These are phyloP conservation scores for Procambarus virginalis DNA, from an alignment of 1,140 invertebrate species.

Conservation along the genomic window DNA sequence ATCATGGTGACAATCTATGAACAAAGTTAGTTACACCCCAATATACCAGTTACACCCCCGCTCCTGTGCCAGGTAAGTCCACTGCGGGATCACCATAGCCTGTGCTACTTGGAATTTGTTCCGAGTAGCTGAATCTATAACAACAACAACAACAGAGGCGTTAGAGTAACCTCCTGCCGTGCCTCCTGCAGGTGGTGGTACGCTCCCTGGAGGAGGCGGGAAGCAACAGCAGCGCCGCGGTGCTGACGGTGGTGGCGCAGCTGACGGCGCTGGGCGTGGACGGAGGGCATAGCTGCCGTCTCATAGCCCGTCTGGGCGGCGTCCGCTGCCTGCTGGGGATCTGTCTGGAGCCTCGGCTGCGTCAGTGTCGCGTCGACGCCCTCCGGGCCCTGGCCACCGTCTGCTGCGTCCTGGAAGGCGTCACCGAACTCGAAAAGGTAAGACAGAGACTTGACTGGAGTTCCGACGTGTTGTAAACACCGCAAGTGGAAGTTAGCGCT, in stretches of 20 bases:
- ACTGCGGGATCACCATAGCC: too few relatives aligned
- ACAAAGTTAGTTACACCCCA: too few relatives aligned
- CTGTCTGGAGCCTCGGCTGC: constrained; percentile 79
- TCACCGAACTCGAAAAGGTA: constrained; percentile 86
- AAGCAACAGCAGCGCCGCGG: constrained; percentile 69
- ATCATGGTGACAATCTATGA: too few relatives aligned
- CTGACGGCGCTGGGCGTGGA: constrained; percentile 74
- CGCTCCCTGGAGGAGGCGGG: constrained; percentile 58
- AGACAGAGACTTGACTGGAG: neutral
- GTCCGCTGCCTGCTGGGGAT: constrained; percentile 80
- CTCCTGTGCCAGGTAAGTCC: too few relatives aligned
- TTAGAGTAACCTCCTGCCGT: too few relatives aligned
- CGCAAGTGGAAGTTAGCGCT: too few relatives aligned
- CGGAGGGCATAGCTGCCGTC: constrained; percentile 79
- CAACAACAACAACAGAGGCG: too few relatives aligned
- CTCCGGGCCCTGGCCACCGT: constrained; percentile 86
- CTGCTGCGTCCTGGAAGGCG: constrained; percentile 83
- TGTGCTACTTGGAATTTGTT: too few relatives aligned
- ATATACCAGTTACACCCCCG: too few relatives aligned
- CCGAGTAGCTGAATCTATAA: too few relatives aligned
- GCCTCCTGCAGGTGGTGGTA: constrained; percentile 37
- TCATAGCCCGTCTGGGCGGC: constrained; percentile 79
- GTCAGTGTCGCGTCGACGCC: constrained; percentile 79
- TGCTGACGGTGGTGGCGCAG: constrained; percentile 64
- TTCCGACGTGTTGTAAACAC: too few relatives aligned